Percentiles rank a stretch among this genome's conserved stretches.
Evolutionary conservation across 1,140 invertebrate species (phyloP).

Genomic region (Drosophila funebris): DNA sequence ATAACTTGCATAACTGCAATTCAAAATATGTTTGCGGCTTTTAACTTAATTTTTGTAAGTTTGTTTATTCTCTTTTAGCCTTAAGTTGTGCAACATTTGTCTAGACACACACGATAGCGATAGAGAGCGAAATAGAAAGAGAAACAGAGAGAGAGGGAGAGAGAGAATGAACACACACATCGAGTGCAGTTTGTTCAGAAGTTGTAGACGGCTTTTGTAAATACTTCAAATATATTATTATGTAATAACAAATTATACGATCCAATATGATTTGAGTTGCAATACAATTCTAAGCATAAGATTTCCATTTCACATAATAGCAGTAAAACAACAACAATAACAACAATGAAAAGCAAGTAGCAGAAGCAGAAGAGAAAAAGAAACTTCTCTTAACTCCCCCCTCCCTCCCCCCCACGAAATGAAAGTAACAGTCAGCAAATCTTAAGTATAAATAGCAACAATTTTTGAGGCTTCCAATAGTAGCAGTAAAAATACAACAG

Average conservation of each 20-base stretch:
- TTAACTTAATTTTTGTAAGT: neutral
- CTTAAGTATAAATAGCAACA: slow-evolving; percentile 36
- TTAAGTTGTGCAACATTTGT: slow-evolving; percentile 36
- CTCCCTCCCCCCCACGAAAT: neutral
- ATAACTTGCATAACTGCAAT: neutral
- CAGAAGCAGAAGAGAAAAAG: neutral
- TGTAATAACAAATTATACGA: slow-evolving; percentile 29
- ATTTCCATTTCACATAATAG: slow-evolving; percentile 62
- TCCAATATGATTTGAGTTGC: slow-evolving; percentile 47
- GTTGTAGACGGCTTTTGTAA: slow-evolving; percentile 45
- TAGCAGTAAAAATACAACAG: slow-evolving; percentile 21
- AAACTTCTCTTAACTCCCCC: too few species aligned
- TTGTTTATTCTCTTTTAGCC: slow-evolving; percentile 18
- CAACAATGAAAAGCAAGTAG: neutral
- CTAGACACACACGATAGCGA: slow-evolving; percentile 10
- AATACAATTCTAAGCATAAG: slow-evolving; percentile 66
- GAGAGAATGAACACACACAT: slow-evolving; percentile 6
- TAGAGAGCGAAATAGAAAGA: neutral
- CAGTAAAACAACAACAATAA: slow-evolving; percentile 28
- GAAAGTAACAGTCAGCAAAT: slow-evolving; percentile 12
- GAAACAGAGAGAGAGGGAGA: neutral
- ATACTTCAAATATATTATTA: slow-evolving; percentile 41
- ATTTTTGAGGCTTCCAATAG: slow-evolving; percentile 47
- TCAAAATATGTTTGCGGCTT: neutral
- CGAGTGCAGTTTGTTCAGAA: neutral